Conservation (phyloP, 2,113 vertebrate species). For the Azemiops feae region DNA sequence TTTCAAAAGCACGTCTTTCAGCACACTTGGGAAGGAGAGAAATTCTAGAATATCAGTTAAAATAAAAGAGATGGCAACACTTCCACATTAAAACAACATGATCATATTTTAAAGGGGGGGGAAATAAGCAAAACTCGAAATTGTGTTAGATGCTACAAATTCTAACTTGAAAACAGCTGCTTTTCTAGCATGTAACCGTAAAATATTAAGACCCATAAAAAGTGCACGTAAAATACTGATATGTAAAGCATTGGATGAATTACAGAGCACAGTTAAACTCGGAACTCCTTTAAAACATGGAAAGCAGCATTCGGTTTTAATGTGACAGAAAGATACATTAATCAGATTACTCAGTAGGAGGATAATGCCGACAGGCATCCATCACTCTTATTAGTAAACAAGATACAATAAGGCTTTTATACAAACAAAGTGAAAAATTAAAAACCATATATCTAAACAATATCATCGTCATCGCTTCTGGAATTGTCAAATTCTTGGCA, state of each 20-base stretch:
- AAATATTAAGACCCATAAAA: slow-evolving; percentile 56
- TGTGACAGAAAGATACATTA: slow-evolving; percentile 62
- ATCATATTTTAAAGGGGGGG: slow-evolving; percentile 48
- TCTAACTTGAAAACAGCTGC: slow-evolving; percentile 42
- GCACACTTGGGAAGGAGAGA: slow-evolving; percentile 46
- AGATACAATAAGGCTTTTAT: slow-evolving; percentile 66
- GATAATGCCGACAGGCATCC: slow-evolving; percentile 54
- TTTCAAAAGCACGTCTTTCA: slow-evolving; percentile 55
- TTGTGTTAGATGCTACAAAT: slow-evolving; percentile 41
- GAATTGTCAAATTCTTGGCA: slow-evolving; percentile 43
- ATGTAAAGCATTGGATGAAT: slow-evolving; percentile 55
- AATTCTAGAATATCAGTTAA: slow-evolving; percentile 49
- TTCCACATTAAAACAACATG: slow-evolving; percentile 60
- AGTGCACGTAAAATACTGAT: slow-evolving; percentile 67
- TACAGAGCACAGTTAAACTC: slow-evolving; percentile 58
- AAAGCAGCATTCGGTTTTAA: slow-evolving; percentile 64
- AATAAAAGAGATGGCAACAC: slow-evolving; percentile 63
- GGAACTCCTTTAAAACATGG: slow-evolving; percentile 67
- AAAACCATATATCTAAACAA: slow-evolving; percentile 62
- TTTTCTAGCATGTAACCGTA: slow-evolving; percentile 49
- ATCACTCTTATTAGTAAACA: slow-evolving; percentile 52
- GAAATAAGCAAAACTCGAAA: slow-evolving; percentile 38
- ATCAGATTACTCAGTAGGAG: slow-evolving; percentile 56
- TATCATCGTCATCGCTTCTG: slow-evolving; percentile 19
- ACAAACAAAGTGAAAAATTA: slow-evolving; percentile 63